Evolutionary conservation across 2,888 invertebrate species (phyloP).

Genomic region (Cacoxenus indagator): DNA sequence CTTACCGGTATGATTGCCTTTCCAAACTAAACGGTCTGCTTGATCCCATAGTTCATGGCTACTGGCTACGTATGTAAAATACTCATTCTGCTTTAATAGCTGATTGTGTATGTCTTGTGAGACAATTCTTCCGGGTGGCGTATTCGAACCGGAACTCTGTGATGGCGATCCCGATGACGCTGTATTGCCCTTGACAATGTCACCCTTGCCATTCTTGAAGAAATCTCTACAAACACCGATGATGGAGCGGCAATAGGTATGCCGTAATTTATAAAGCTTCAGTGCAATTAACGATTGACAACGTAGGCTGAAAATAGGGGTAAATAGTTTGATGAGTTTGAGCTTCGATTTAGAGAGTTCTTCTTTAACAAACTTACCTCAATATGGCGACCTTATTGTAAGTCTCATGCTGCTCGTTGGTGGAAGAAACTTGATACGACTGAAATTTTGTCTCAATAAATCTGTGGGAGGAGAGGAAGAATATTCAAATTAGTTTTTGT

Average conservation of each 20-base stretch:
- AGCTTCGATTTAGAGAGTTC: no score
- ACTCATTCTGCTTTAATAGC: conserved; percentile 84
- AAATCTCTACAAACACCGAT: conserved; percentile 83
- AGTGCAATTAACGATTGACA: conserved; percentile 91
- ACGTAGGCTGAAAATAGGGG: conserved; percentile 78
- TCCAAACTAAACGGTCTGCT: conserved; percentile 83
- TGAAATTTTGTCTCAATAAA: conserved; percentile 81
- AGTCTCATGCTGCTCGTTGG: conserved; percentile 71
- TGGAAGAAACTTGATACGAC: conserved; percentile 74
- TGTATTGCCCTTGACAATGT: conserved; percentile 73
- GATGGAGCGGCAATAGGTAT: conserved; percentile 83
- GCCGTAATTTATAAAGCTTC: conserved; percentile 89
- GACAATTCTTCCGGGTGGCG: conserved; percentile 70
- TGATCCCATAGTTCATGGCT: conserved; percentile 95
- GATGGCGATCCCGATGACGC: conserved; percentile 91
- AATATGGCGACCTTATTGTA: conserved; percentile 81
- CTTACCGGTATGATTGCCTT: conserved; percentile 84
- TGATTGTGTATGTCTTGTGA: conserved; percentile 80
- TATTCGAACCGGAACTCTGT: conserved; percentile 73
- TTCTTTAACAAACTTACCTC: conserved; percentile 75
- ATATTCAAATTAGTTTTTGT: neutral
- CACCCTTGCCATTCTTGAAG: conserved; percentile 78
- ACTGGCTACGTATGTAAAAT: conserved; percentile 83
- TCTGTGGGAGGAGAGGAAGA: conserved; percentile 69
- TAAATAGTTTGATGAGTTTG: no score